Percentiles rank a stretch among this genome's conserved stretches.
Evolutionary conservation across 2,888 invertebrate genomes (phyloP).

Genomic region (Chydorus sphaericus): DNA sequence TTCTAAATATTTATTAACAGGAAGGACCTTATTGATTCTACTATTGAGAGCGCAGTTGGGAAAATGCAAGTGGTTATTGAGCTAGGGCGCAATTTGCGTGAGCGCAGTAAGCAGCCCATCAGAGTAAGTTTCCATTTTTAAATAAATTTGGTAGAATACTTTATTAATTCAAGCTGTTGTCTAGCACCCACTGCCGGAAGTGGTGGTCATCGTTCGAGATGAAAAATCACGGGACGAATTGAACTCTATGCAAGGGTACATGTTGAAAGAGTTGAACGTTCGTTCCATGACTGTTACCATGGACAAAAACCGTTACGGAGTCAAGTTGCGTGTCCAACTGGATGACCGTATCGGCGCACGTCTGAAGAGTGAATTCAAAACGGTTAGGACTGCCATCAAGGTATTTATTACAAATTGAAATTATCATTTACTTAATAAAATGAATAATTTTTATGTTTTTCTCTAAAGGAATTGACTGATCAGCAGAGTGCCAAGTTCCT

Average conservation of each 20-base stretch:
- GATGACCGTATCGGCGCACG: slow-evolving; percentile 87
- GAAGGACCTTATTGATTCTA: slow-evolving; percentile 52
- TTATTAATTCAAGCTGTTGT: slow-evolving; percentile 16
- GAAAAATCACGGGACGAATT: slow-evolving; percentile 60
- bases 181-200: slow-evolving; percentile 81
- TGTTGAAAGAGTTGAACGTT: slow-evolving; percentile 85
- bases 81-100: slow-evolving; percentile 78
- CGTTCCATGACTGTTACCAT: slow-evolving; percentile 65
- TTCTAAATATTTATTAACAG: slow-evolving; percentile 25
- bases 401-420: slow-evolving; percentile 19
- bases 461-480: slow-evolving; percentile 45
- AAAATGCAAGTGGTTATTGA: slow-evolving; percentile 93
- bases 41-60: slow-evolving; percentile 77
- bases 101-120: slow-evolving; percentile 80
- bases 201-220: slow-evolving; percentile 86
- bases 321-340: slow-evolving; percentile 79
- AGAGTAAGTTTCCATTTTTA: slow-evolving; percentile 37
- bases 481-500: slow-evolving; percentile 61
- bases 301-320: slow-evolving; percentile 84
- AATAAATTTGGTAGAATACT: background rate
- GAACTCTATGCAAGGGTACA: slow-evolving; percentile 61
- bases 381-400: slow-evolving; percentile 66
- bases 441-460: background rate
- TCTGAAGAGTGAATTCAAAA: slow-evolving; percentile 78
- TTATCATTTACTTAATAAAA: slow-evolving; percentile 9